Evolutionary conservation across 2,113 vertebrate species (phyloP).

Genomic region (Chamaetylas fuelleborni): DNA sequence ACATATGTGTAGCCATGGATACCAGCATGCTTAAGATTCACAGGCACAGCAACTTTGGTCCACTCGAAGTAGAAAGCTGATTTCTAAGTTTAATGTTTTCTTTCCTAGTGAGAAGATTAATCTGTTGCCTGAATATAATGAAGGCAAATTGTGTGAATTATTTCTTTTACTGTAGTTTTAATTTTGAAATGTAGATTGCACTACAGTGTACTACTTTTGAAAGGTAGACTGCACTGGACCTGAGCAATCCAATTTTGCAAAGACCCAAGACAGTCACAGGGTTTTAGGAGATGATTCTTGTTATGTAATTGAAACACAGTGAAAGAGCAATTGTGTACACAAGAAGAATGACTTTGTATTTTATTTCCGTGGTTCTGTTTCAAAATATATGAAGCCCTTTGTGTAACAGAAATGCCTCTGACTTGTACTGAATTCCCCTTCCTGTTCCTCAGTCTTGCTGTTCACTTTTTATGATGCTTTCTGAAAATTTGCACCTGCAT

Average conservation of each 20-base stretch:
- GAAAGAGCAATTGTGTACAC: background rate
- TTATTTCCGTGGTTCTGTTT: background rate
- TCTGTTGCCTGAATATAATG: background rate
- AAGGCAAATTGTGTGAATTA: background rate
- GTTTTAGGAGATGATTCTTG: background rate
- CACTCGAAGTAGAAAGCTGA: background rate
- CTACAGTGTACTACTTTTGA: background rate
- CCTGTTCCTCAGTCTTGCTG: background rate
- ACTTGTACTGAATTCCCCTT: background rate
- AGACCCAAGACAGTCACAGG: background rate
- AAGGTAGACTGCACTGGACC: background rate
- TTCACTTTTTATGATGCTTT: background rate
- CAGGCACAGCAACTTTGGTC: background rate
- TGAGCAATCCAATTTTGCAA: background rate
- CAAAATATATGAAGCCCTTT: background rate
- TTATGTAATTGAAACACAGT: background rate
- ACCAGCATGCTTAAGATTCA: background rate
- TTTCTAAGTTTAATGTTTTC: background rate
- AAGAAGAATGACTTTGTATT: slow-evolving; percentile 10
- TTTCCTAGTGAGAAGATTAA: background rate
- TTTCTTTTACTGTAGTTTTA: background rate
- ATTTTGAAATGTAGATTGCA: background rate
- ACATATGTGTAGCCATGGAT: background rate
- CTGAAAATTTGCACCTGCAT: background rate
- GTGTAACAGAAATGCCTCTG: background rate